Evolutionary conservation across 2,113 vertebrate species (phyloP), one percentile per base, ranked within the genome.

Genomic region (Alligator sinensis): DNA sequence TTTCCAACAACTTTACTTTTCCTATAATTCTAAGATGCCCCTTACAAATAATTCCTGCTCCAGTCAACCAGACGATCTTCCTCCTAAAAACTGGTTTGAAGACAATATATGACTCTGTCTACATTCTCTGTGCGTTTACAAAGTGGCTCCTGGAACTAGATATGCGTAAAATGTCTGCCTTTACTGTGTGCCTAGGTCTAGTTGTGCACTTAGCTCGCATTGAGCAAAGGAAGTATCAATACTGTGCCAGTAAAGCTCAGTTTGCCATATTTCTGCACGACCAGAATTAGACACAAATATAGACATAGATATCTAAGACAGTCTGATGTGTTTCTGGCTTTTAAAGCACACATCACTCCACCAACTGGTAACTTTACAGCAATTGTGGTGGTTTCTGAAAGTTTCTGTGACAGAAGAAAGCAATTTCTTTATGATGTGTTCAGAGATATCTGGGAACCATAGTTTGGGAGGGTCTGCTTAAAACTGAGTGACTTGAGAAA

Each of bases 401-500:
- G 64, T 77, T 86, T 14, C 30, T 70, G 75, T 30, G 87, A 57
- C 58, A 95, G 75, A 91, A 92, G 77, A 92, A 95, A 94, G 59
- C n/a, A 54, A 22, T 92, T 84, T 34, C 72, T 30, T 75, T 59
- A 27, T 59, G 75, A 21, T 72, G 24, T 93, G 94, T 94, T 81
- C 81, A 85, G 86, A 93, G 95, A 90, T 84, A 91, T 96, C 82
- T 93, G 64, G 81, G 78, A 93, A 87, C 82, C 60, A 62, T 93
- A 95, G 95, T 92, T 95, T 89, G 75, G 87, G 92, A 95, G 90
- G 78, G 34, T 86, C 89, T 88, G 28, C 76, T 90, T 86, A 89
- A 92, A 96, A 66, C 70, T 96, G 94, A 94, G 91, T 96, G 82
- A 89, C 96, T 91, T 47, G 95, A 64, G 82, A 93, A 90, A 70